Base-by-base conservation (phyloP, 2,113 vertebrate genomes). In the Leptosomus discolor region DNA sequence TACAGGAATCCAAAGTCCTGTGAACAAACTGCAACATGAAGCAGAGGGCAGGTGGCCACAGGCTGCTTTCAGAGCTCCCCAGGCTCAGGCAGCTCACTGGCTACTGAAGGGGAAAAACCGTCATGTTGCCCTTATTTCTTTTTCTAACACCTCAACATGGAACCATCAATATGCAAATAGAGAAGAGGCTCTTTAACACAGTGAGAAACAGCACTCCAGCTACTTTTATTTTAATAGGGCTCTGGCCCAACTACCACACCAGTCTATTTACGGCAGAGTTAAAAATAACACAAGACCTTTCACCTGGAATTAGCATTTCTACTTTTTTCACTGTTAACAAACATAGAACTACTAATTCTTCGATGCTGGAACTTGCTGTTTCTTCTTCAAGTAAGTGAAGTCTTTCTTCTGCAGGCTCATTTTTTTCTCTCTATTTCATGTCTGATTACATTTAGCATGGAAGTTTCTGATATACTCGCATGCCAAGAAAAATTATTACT, bases 381-480 rank as follows among this genome's bases (percentile, higher is more conserved):
- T 93, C 78, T 88, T 83, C 81, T 95, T 89, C 37, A 39, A 69
- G 29, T 69, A 53, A 92, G 18, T 24, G n/a, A 85, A 92, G 41
- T 46, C 26, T 69, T 88, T 76, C 56, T 60, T 26, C 39, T 84
- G 11, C 58, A 63, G 32, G 58, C 37, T 77, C 13, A 9, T 50
- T 91, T 91, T 46, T 71, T 43, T 43, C 50, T 68, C 34, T 51
- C 27, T 71, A 30, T 87, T 95, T 91, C 43, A 64, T 12, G 43
- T 77, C 90, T 90, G 88, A 97, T 92, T 97, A 81, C 77, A 92
- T 97, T 96, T 94, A 94, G 82, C 76, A 75, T 88, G 91, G 87
- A 94, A 90, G 45, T 92, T 97, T 92, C 91, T 80, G 65, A 95
- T 96, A 70, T 11, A 94, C 15, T 77, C 16, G 11, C 20, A 77